Base-by-base conservation (phyloP, 2,888 invertebrate genomes). In the Tiphia femorata region DNA sequence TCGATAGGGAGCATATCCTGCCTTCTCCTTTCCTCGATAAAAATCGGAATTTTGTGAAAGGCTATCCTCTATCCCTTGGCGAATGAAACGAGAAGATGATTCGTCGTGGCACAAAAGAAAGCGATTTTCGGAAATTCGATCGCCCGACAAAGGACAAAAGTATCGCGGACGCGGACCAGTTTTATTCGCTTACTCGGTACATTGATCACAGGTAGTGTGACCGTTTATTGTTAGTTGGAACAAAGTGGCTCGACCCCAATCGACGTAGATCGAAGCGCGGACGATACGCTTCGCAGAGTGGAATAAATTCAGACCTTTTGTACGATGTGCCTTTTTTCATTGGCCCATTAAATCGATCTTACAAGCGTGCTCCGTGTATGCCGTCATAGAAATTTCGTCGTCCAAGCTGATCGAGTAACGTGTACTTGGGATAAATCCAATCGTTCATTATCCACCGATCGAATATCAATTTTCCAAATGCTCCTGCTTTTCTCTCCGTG, bases 221-320 rank as follows among this genome's bases (percentile, higher is more conserved):
- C 38, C 69, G 58, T 48, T 62, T 61, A 63, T 61, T 57, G 66
- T 62, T 49, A 48, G 49, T 33, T 55, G 56, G 56, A 70, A 70
- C 70, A 69, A 69, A 67, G 70, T 56, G 63, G 58, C 58, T 65
- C 58, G 57, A 55, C 48, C 47, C 33, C 49, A 30, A 50, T 42
- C 53, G 61, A 63, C 60, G 70, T 61, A 53, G 59, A 51, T 49
- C 61, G 57, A 57, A 49, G 58, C 50, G 58, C 41, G 42, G 49
- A 49, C 30, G 52, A 49, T 51, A 57, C 58, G 69, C 69, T 70
- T 38, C 54, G 42, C 42, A 23, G 62, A 64, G 67, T 49, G 67
- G 67, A 70, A 70, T 61, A 55, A 67, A 67, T 65, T 50, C 25
- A 40, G 64, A 46, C 49, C 64, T 62, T 68, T 67, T 70, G 61